Evolutionary conservation across 2,797 vertebrate genomes (phyloP).

Genomic region (Falco naumanni): DNA sequence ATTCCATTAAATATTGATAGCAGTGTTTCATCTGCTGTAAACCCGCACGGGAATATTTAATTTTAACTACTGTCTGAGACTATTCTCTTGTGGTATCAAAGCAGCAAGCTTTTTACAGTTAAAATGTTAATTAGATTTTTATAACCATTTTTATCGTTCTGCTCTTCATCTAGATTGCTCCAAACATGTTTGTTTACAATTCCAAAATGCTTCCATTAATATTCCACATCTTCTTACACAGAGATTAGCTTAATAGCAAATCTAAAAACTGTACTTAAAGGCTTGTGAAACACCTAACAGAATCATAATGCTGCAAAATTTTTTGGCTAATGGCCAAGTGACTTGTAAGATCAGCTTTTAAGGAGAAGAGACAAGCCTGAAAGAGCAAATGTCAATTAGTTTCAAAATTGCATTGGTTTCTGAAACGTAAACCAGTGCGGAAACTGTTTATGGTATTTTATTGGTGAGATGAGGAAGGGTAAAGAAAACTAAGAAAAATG

Average conservation of each 20-base stretch:
- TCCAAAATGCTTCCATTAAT: slow-evolving; percentile 75
- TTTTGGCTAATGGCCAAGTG: slow-evolving; percentile 48
- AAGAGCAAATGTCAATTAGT: not conserved
- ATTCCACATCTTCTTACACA: slow-evolving; percentile 55
- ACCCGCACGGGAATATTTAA: slow-evolving; percentile 71
- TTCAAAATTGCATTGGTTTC: not conserved
- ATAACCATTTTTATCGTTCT: slow-evolving; percentile 75
- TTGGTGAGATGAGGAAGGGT: not conserved
- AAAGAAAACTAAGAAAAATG: not conserved
- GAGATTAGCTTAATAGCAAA: slow-evolving; percentile 71
- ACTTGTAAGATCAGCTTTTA: slow-evolving; percentile 56
- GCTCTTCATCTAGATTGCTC: slow-evolving; percentile 71
- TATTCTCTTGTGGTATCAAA: slow-evolving; percentile 66
- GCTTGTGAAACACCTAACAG: slow-evolving; percentile 66
- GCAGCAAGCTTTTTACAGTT: slow-evolving; percentile 72
- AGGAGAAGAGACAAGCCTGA: not conserved
- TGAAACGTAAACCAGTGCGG: not conserved
- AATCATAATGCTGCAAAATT: slow-evolving; percentile 37
- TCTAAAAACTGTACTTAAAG: slow-evolving; percentile 68
- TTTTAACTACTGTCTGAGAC: slow-evolving; percentile 75
- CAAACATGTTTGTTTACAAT: slow-evolving; percentile 79
- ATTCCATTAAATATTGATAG: slow-evolving; percentile 79
- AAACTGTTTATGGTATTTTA: not conserved
- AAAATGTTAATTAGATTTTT: slow-evolving; percentile 83
- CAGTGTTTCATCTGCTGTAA: slow-evolving; percentile 69